A percentile compares a stretch with the other conserved stretches of the same genome.
Conservation (phyloP, 2,797 vertebrate species). For the Geotrypetes seraphini region DNA sequence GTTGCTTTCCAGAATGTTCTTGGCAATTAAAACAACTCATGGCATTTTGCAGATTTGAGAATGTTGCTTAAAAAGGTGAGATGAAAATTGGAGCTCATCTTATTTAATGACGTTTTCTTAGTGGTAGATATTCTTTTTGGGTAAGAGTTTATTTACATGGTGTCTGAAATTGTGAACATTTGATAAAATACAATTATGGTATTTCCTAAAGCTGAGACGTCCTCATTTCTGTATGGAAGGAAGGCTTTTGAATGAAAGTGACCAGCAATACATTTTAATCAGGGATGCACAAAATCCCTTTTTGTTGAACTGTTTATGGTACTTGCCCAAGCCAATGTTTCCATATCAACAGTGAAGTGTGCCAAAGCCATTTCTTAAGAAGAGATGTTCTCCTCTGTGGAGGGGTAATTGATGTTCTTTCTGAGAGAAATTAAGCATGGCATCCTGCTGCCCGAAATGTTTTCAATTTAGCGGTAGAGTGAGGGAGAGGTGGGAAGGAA, state of each 20-base stretch:
- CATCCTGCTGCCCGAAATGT: not conserved
- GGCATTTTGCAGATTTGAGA: too few species aligned
- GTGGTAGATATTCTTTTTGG: too few species aligned
- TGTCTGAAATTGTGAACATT: too few species aligned
- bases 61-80: too few species aligned
- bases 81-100: too few species aligned
- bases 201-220: not conserved
- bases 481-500: not conserved
- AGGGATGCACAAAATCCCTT: slow-evolving; percentile 12
- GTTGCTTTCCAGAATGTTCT: too few species aligned
- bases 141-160: too few species aligned
- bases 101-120: too few species aligned
- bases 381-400: slow-evolving; percentile 4
- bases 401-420: slow-evolving; percentile 2
- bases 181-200: too few species aligned
- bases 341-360: slow-evolving; percentile 23
- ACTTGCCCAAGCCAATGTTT: slow-evolving; percentile 17
- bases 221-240: not conserved
- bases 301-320: slow-evolving; percentile 15
- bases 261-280: slow-evolving; percentile 6
- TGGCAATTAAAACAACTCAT: too few species aligned
- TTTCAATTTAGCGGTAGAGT: not conserved
- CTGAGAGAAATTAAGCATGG: not conserved
- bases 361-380: slow-evolving; percentile 13
- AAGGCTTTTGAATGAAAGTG: slow-evolving; percentile 1